Base-by-base conservation (phyloP, 1,140 invertebrate species). In the Aphaenogaster rudis region DNA sequence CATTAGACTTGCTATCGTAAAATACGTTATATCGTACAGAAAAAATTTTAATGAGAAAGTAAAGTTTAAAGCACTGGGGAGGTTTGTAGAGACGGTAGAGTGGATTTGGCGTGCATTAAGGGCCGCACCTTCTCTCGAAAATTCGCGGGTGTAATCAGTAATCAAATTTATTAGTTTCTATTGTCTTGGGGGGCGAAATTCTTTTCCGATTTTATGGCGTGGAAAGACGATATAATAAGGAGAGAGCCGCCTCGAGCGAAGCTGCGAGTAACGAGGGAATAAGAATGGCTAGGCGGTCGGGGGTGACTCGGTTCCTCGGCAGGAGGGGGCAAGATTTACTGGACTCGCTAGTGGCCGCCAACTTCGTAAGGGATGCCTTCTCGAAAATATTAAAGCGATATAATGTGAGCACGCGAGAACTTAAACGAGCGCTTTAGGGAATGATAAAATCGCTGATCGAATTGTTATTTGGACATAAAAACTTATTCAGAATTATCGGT, bases 111-210 rank as follows among this genome's bases (percentile, higher is more conserved):
- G 76, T 39, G 50, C 54, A 64, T 74, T 72, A 69, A 21, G 59
- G 85, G 57, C 59, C 39, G 59, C 42, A 67, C 74, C 64, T 82
- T 88, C 78, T 90, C 80, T 85, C 36, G 63, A 91, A 88, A 87
- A 86, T 88, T 91, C 88, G 92, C 91, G 90, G 88, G 88, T 87
- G 92, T 95, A 95, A 95, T 95, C 95, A 95, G 94, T 95, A 95
- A 95, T 95, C 94, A 95, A 95, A 95, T 95, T 95, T 95, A 95
- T 95, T 95, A 95, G 95, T 95, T 95, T 95, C 95, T 95, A 95
- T 95, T 95, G 95, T 95, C 95, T 95, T 94, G 93, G 93, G 94
- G 93, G 92, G 90, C 79, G 92, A 95, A 95, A 95, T 95, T 95
- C 95, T 95, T 95, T 95, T 94, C 93, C 95, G 94, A 95, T 95